Base-by-base conservation (phyloP, 23 tunicate species). In the Oikopleura vanhoeffeni region DNA sequence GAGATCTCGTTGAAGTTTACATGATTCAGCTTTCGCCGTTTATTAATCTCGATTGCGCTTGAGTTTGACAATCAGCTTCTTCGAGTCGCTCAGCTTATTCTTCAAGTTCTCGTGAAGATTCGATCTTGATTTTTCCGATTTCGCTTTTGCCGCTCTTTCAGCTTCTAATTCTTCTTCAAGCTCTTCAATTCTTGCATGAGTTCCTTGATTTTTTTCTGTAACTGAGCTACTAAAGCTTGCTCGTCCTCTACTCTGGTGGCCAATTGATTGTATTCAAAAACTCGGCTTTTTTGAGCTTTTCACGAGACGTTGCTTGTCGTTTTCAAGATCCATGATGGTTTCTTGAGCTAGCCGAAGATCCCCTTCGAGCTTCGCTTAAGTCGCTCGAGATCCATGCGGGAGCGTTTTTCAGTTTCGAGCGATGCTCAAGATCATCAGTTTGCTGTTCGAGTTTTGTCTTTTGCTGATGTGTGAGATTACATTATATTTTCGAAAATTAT, bases 41-140 rank as follows among this genome's bases (percentile, higher is more conserved):
- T 49, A 4, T 18, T 8, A 49, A 8, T 49, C 18, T 49, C 18
- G 18, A 49, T 89, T 92, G 87, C 90, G 98, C 41, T 94, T 91
- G n/a, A 86, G 88, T 49, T 94, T 93, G 41, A 94, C 98, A 41
- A 91, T 92, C 8, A 91, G 98, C 98, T 75, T 89, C 94, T 57
- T 93, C 98, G 8, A 93, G 89, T 75, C 90, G 94, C 83, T 93
- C 98, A 41, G 88, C 76, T 40, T 89, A 88, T 36, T 90, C 91
- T 40, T 93, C 98, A 67, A 93, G 90, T 86, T 93, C 98, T 36
- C 98, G 91, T 79, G 86, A 88, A 57, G 90, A 87, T n/a, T 93
- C 98, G 85, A 84, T 83, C 98, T 87, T 88, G 87, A 79, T 36
- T 88, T 83, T 64, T 93, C 98, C 57, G 88, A 84, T 86, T 93